Percentiles rank a stretch among this genome's conserved stretches.
These are phyloP conservation scores for Apamea epomidion DNA, from an alignment of 2,888 invertebrate genomes.

Conservation along the genomic window DNA sequence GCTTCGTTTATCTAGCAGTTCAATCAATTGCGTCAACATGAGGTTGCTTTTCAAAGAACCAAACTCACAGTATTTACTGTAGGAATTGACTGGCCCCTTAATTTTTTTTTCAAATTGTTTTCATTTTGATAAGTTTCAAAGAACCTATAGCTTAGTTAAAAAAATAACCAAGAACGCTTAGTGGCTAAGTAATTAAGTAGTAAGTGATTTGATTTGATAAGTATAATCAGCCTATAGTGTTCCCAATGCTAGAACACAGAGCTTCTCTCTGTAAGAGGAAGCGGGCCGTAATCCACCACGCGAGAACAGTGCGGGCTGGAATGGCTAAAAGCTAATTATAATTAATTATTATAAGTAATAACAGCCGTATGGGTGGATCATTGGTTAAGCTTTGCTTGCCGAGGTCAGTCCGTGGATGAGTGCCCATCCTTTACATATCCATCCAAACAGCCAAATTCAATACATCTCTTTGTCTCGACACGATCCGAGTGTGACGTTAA, in stretches of 20 bases:
- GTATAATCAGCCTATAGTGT: too few relatives aligned
- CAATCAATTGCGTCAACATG: background rate
- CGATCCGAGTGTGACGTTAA: constrained; percentile 56
- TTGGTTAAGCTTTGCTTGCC: background rate
- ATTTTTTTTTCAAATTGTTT: background rate
- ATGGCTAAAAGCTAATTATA: too few relatives aligned
- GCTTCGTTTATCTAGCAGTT: background rate
- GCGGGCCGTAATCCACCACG: too few relatives aligned
- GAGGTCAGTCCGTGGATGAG: background rate
- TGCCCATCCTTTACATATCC: background rate
- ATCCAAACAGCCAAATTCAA: constrained; percentile 41
- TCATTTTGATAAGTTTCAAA: background rate
- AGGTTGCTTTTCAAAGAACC: background rate
- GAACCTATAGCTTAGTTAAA: background rate
- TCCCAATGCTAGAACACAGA: too few relatives aligned
- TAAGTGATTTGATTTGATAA: too few relatives aligned
- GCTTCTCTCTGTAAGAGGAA: too few relatives aligned
- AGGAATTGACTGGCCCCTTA: background rate
- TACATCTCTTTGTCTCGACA: constrained; percentile 54
- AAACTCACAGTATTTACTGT: background rate
- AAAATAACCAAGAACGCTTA: background rate
- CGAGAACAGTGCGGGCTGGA: too few relatives aligned
- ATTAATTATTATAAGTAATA: background rate
- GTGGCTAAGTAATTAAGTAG: too few relatives aligned
- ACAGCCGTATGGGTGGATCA: background rate